Conservation (phyloP, 1,140 invertebrate species). For the Metaphire vulgaris region DNA sequence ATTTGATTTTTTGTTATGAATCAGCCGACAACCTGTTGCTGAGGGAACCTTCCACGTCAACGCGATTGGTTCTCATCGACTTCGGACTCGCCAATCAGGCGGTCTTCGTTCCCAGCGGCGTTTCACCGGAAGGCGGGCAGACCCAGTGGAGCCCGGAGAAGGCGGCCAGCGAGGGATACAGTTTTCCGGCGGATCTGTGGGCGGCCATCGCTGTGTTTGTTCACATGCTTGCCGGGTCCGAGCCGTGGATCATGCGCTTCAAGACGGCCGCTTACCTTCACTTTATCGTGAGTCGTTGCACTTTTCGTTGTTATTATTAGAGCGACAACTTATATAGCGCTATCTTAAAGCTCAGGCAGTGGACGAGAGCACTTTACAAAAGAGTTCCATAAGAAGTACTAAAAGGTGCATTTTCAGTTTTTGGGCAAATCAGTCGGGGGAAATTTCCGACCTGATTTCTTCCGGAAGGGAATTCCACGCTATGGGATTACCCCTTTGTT, state of each 20-base stretch:
- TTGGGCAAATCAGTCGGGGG: too few species aligned
- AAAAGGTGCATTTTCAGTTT: too few species aligned
- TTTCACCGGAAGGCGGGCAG: conserved; percentile 2
- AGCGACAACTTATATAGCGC: too few species aligned
- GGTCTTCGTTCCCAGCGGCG: background rate
- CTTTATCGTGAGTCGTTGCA: conserved; percentile 16
- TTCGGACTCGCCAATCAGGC: conserved; percentile 10
- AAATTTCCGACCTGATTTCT: too few species aligned
- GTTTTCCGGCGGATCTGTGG: conserved; percentile 8
- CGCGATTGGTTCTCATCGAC: conserved; percentile 2
- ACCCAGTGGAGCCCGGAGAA: conserved; percentile 22
- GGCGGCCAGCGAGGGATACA: conserved; percentile 19
- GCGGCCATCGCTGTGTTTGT: conserved; percentile 20
- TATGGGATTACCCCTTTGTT: too few species aligned
- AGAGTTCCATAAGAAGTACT: too few species aligned
- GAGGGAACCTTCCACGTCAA: background rate
- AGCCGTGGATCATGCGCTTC: conserved; percentile 5
- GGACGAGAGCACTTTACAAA: too few species aligned
- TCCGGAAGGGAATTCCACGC: too few species aligned
- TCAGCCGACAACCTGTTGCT: background rate
- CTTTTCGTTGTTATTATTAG: too few species aligned
- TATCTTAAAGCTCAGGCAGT: too few species aligned
- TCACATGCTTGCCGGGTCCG: conserved; percentile 8
- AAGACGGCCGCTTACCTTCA: background rate
- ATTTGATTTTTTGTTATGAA: too few species aligned